Evolutionary conservation across 1,140 invertebrate species (phyloP).

Genomic region (Bathynomus jamesi): DNA sequence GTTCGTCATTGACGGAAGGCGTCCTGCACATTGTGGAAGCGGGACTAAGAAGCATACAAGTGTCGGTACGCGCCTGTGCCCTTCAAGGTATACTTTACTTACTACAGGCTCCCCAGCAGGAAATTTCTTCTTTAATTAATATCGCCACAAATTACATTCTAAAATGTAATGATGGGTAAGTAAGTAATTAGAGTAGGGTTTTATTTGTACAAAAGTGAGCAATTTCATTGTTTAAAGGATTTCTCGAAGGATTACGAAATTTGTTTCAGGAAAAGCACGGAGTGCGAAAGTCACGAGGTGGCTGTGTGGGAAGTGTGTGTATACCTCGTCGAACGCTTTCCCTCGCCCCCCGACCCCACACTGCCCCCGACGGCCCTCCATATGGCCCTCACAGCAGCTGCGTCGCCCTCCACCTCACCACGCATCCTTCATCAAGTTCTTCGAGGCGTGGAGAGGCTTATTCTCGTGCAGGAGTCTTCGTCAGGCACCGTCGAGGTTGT

Average conservation of each 20-base stretch:
- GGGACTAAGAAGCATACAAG: slow-evolving; percentile 56
- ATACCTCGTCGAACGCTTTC: slow-evolving; percentile 54
- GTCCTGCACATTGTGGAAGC: slow-evolving; percentile 56
- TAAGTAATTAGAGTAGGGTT: slow-evolving; percentile 10
- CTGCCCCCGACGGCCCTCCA: slow-evolving; percentile 42
- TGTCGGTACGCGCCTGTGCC: slow-evolving; percentile 58
- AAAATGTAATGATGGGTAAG: slow-evolving; percentile 35
- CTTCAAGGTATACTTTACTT: slow-evolving; percentile 69
- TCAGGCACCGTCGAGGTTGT: slow-evolving; percentile 58
- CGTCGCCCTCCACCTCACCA: slow-evolving; percentile 37
- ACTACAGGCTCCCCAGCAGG: slow-evolving; percentile 51
- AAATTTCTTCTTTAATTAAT: slow-evolving; percentile 31
- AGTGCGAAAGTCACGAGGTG: slow-evolving; percentile 48
- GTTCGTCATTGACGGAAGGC: slow-evolving; percentile 45
- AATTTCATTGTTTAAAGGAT: neutral
- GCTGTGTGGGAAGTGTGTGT: slow-evolving; percentile 60
- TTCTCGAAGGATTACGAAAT: no score
- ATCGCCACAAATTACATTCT: slow-evolving; percentile 32
- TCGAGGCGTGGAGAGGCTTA: slow-evolving; percentile 63
- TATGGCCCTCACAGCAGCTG: slow-evolving; percentile 35
- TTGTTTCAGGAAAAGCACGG: slow-evolving; percentile 21
- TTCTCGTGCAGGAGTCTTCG: slow-evolving; percentile 53
- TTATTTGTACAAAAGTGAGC: neutral
- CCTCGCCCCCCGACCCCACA: slow-evolving; percentile 45
- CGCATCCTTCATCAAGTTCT: slow-evolving; percentile 41